These are phyloP conservation scores for Odontesthes bonariensis DNA, from an alignment of 2,113 vertebrate species.

Conservation along the genomic window DNA sequence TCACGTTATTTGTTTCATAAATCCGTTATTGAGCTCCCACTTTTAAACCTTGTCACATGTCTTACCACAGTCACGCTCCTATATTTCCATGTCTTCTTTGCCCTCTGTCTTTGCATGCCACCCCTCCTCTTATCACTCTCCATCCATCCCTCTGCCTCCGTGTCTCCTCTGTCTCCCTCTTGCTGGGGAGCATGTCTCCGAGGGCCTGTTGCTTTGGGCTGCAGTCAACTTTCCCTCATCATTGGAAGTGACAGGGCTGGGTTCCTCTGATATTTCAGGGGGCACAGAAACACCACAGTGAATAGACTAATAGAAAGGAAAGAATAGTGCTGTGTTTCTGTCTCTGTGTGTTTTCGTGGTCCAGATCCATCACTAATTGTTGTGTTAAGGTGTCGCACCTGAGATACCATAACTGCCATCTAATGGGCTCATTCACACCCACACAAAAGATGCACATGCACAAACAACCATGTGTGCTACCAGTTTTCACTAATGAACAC, in stretches of 20 bases:
- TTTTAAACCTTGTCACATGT: background rate
- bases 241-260: conserved; percentile 72
- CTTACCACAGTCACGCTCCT: background rate
- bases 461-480: conserved; percentile 27
- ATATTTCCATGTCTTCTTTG: conserved; percentile 2
- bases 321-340: conserved; percentile 25
- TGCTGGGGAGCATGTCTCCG: conserved; percentile 60
- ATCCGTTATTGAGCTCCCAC: background rate
- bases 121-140: conserved; percentile 71
- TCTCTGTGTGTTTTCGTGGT: conserved; percentile 15
- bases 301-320: conserved; percentile 58
- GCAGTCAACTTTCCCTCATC: conserved; percentile 68
- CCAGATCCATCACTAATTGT: conserved; percentile 47
- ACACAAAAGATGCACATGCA: conserved; percentile 20
- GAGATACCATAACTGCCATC: conserved; percentile 52
- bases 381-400: conserved; percentile 44
- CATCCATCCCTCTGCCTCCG: conserved; percentile 22
- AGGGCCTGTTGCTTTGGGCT: conserved; percentile 61
- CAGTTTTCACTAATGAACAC: conserved; percentile 24
- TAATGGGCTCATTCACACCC: conserved; percentile 50
- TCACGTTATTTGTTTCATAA: background rate
- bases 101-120: conserved; percentile 38
- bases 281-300: conserved; percentile 55
- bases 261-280: conserved; percentile 66
- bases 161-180: conserved; percentile 42